Percentiles rank a stretch among this genome's conserved stretches.
Evolutionary conservation across 1,140 invertebrate species (phyloP).

Genomic region (Drosophila eugracilis): DNA sequence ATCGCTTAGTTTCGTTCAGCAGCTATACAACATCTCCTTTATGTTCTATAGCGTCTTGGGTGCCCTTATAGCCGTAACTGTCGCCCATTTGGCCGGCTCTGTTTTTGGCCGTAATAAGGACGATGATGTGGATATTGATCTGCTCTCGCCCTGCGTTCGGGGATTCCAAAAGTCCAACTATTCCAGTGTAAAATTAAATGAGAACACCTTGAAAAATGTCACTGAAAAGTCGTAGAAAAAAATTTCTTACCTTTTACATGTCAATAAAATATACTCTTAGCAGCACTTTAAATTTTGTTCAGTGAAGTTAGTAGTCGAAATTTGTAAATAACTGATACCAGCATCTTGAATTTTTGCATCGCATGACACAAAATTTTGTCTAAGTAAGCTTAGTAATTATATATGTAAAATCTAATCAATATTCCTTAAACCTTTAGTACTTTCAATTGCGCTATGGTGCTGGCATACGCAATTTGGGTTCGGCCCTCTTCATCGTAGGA

Average conservation of each 20-base stretch:
- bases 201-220: constrained; percentile 28
- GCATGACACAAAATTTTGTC: constrained; percentile 3
- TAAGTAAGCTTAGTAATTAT: not conserved
- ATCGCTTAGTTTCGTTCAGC: constrained; percentile 46
- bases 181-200: constrained; percentile 53
- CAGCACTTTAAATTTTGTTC: not conserved
- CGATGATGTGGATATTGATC: constrained; percentile 61
- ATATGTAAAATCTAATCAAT: constrained; percentile 14
- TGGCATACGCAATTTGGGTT: constrained; percentile 90
- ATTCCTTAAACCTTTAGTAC: constrained; percentile 87
- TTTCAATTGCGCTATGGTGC: constrained; percentile 91
- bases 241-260: constrained; percentile 29
- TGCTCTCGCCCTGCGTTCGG: constrained; percentile 65
- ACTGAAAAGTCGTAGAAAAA: constrained; percentile 43
- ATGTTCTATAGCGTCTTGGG: constrained; percentile 59
- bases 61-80: constrained; percentile 28
- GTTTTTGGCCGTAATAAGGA: constrained; percentile 52
- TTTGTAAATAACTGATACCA: not conserved
- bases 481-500: constrained; percentile 89
- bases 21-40: constrained; percentile 74
- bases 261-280: constrained; percentile 20
- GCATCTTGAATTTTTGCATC: not conserved
- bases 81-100: constrained; percentile 43
- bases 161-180: constrained; percentile 49
- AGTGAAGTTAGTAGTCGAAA: not conserved